Evolutionary conservation across 2,888 invertebrate species (phyloP).

Genomic region (Drosophila eohydei): DNA sequence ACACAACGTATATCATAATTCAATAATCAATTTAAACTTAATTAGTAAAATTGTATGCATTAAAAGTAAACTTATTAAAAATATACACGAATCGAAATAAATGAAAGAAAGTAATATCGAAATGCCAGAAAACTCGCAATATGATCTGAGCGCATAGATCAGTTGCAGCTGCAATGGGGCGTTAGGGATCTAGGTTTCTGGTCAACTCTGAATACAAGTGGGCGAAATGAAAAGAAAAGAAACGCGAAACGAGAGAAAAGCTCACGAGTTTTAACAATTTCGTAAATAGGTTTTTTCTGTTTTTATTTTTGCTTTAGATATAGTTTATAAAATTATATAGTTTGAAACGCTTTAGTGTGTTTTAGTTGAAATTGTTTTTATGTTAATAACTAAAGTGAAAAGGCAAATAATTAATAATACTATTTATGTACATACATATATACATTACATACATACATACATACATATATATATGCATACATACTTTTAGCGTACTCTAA

Average conservation of each 20-base stretch:
- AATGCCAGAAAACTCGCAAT: slow-evolving; percentile 21
- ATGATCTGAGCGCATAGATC: slow-evolving; percentile 5
- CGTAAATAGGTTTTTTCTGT: slow-evolving; percentile 13
- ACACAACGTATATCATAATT: slow-evolving; percentile 59
- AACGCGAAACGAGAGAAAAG: neutral
- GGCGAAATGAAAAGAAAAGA: slow-evolving; percentile 5
- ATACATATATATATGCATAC: slow-evolving; percentile 6
- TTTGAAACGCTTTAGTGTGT: slow-evolving; percentile 65
- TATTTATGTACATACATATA: slow-evolving; percentile 38
- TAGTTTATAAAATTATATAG: slow-evolving; percentile 45
- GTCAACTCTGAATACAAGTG: slow-evolving; percentile 5
- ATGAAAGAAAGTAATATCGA: slow-evolving; percentile 14
- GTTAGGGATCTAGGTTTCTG: slow-evolving; percentile 16
- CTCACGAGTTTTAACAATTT: slow-evolving; percentile 30
- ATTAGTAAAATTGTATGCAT: slow-evolving; percentile 73
- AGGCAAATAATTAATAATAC: slow-evolving; percentile 65
- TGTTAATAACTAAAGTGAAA: slow-evolving; percentile 63
- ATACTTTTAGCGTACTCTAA: slow-evolving; percentile 34
- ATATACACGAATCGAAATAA: slow-evolving; percentile 27
- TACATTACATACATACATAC: neutral
- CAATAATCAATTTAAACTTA: slow-evolving; percentile 65
- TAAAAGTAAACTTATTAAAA: slow-evolving; percentile 49
- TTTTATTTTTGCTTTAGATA: slow-evolving; percentile 26
- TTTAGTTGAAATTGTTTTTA: slow-evolving; percentile 69
- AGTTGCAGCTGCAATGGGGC: neutral